Evolutionary conservation across 2,113 vertebrate species (phyloP).

Genomic region (Chaetops frenatus): DNA sequence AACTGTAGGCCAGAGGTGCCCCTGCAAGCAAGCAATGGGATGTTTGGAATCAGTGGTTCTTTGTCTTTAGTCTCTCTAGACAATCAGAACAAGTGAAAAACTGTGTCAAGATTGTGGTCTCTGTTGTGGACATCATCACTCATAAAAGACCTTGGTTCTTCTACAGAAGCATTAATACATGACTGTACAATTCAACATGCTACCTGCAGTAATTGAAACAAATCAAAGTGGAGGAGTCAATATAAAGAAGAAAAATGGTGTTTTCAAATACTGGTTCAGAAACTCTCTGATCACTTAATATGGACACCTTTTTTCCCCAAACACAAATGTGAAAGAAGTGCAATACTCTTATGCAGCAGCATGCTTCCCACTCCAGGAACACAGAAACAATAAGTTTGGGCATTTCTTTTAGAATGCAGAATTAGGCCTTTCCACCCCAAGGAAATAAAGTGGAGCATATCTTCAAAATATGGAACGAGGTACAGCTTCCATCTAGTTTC

Average conservation of each 20-base stretch:
- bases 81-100: not conserved
- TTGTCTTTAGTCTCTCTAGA: not conserved
- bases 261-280: not conserved
- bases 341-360: rapidly evolving
- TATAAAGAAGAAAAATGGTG: not conserved
- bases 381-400: not conserved
- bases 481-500: not conserved
- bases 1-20: not conserved
- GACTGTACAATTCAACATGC: not conserved
- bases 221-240: not conserved
- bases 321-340: not conserved
- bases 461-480: not conserved
- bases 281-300: not conserved
- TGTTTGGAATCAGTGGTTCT: not conserved
- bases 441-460: not conserved
- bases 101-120: not conserved
- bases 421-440: not conserved
- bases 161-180: not conserved
- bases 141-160: not conserved
- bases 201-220: not conserved
- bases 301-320: not conserved
- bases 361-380: not conserved
- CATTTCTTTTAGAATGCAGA: not conserved
- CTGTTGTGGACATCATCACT: not conserved
- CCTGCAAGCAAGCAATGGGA: not conserved